Conservation (phyloP, 30 jellyfish, hydroid and myxozoan genomes). For the Morbakka virulenta region DNA sequence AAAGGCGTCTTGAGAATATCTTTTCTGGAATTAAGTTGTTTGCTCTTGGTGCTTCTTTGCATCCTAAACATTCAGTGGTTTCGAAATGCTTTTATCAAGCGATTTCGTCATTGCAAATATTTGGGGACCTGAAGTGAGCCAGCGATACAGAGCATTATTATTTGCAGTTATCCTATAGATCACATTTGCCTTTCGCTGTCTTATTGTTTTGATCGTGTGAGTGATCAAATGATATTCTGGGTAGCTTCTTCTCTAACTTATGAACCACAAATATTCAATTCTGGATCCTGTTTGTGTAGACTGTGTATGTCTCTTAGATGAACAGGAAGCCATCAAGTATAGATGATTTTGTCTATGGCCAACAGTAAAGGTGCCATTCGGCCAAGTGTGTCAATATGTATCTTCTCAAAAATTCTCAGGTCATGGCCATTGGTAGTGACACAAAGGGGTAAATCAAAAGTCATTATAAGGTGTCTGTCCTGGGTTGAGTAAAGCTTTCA, state of each 20-base stretch:
- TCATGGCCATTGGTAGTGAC: conserved; percentile 31
- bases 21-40: conserved; percentile 26
- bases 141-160: conserved; percentile 38
- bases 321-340: conserved; percentile 46
- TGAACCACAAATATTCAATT: conserved; percentile 36
- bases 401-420: conserved; percentile 32
- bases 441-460: conserved; percentile 34
- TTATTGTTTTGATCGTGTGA: conserved; percentile 37
- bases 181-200: conserved; percentile 20
- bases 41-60: conserved; percentile 41
- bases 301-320: conserved; percentile 29
- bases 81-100: conserved; percentile 23
- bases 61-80: conserved; percentile 12
- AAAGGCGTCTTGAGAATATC: conserved; percentile 11
- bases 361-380: conserved; percentile 43
- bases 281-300: conserved; percentile 22
- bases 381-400: conserved; percentile 20
- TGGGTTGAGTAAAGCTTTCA: conserved; percentile 1
- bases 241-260: conserved; percentile 21
- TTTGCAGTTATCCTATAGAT: conserved; percentile 6
- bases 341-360: conserved; percentile 44
- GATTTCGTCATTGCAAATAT: conserved; percentile 21
- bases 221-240: conserved; percentile 41
- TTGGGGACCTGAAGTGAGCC: conserved; percentile 52
- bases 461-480: conserved; percentile 38